Evolutionary conservation across 1,140 invertebrate species (phyloP), one percentile per base, ranked within the genome.

Genomic region (Asobara japonica): DNA sequence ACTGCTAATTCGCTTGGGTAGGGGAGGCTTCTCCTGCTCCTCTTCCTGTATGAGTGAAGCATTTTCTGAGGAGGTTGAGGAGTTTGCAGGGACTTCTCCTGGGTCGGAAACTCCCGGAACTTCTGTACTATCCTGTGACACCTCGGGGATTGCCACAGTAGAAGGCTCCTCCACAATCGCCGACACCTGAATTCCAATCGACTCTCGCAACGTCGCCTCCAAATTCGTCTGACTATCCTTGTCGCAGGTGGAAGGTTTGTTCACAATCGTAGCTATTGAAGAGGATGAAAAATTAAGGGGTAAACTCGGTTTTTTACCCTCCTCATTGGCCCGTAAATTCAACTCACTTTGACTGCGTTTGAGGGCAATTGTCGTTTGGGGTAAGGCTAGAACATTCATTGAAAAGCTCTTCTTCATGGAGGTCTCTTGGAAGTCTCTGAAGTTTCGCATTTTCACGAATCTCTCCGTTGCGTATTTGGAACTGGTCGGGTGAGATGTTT

Each of bases 341-440:
- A 87, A 69, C 38, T 87, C 86, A 69, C 87, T 88, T 29, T 86
- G 84, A 66, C 86, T 88, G 67, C 86, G 74, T 61, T 85, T 86
- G 0, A 86, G 67, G 0, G 76, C 66, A 2, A 74, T 64, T 64
- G 78, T 78, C 3, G 69, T 60, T 4, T 74, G 27, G 2, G 78
- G 41, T 10, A 76, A 20, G 0, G 74, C 69, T 31, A 87, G 71
- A 10, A 83, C 62, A 56, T 86, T 83, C 85, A 88, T 86, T 6
- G 85, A 88, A 13, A 79, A 78, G 65, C 84, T 85, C 31, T 86
- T 88, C 22, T 86, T 85, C 16, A 86, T 41, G 3, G 74, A 69
- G 0, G 65, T 73, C 18, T 29, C 41, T 0, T 29, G 20, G 29
- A 51, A 3, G 7, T 13, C 66, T 48, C 66, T 13, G 36, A 72